A percentile compares a stretch with the other conserved stretches of the same genome.
phyloP scores from a whole-genome alignment of 2,797 vertebrate species.

The Chromis chromis region DNA sequence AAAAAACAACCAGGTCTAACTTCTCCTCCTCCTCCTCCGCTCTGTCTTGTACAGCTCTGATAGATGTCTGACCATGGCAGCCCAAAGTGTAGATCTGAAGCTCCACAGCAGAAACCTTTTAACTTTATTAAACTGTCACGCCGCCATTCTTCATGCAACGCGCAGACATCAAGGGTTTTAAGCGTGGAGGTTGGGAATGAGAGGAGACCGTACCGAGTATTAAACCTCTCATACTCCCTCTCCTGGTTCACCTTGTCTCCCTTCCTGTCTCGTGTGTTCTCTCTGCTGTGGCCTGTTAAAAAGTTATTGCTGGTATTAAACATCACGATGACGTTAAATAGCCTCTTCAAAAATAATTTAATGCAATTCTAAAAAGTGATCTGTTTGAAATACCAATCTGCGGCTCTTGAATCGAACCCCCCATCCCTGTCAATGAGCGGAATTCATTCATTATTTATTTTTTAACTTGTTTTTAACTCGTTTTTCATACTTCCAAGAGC shows the following conservation, averaged over 20 bases:
- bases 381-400: not conserved
- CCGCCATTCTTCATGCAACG: conserved; percentile 56
- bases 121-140: conserved; percentile 76
- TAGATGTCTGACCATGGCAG: conserved; percentile 55
- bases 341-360: conserved; percentile 16
- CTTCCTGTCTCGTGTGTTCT: conserved; percentile 6
- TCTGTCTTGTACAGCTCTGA: conserved; percentile 42
- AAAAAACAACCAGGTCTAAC: not conserved
- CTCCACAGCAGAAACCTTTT: conserved; percentile 70
- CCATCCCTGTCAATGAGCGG: not conserved
- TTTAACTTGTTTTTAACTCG: no score
- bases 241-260: conserved; percentile 19
- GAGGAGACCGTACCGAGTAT: conserved; percentile 2
- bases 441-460: no score
- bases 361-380: not conserved
- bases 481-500: no score
- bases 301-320: conserved; percentile 21
- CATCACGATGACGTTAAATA: not conserved
- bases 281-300: conserved; percentile 4
- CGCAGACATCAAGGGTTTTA: conserved; percentile 44
- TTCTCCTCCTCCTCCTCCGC: conserved; percentile 3
- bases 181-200: conserved; percentile 25
- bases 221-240: not conserved
- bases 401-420: not conserved
- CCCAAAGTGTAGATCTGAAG: conserved; percentile 54